These are phyloP conservation scores for Stegodyphus dumicola DNA, from an alignment of 1,140 invertebrate species.

Conservation along the genomic window DNA sequence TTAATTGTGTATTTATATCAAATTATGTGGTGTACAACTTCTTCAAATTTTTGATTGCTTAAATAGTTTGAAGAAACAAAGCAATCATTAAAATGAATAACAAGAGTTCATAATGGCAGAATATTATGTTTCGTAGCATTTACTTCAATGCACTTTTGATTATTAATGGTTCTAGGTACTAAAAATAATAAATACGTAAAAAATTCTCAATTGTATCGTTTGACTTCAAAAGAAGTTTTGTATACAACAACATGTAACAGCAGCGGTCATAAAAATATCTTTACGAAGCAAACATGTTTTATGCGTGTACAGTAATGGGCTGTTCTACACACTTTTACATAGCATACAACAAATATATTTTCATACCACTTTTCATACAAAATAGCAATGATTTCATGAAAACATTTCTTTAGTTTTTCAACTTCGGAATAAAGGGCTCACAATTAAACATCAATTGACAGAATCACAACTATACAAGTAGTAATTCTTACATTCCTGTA, in stretches of 20 bases:
- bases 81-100: too few relatives aligned
- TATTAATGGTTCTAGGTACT: too few relatives aligned
- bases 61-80: too few relatives aligned
- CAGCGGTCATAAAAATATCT: conserved; percentile 58
- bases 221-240: conserved; percentile 23
- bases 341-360: conserved; percentile 59
- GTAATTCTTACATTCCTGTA: conserved; percentile 12
- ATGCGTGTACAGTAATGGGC: conserved; percentile 37
- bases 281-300: conserved; percentile 54
- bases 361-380: conserved; percentile 54
- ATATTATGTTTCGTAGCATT: too few relatives aligned
- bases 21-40: too few relatives aligned
- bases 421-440: conserved; percentile 26
- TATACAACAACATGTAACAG: conserved; percentile 39
- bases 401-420: conserved; percentile 41
- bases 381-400: conserved; percentile 59
- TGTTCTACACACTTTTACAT: conserved; percentile 49
- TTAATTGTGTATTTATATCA: too few relatives aligned
- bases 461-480: conserved; percentile 37
- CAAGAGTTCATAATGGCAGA: too few relatives aligned
- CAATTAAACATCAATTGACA: conserved; percentile 43
- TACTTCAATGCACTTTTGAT: too few relatives aligned
- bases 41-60: too few relatives aligned
- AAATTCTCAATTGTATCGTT: neutral
- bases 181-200: too few relatives aligned